These are phyloP conservation scores for Hyla sarda DNA, from an alignment of 2,113 vertebrate species.

Conservation along the genomic window DNA sequence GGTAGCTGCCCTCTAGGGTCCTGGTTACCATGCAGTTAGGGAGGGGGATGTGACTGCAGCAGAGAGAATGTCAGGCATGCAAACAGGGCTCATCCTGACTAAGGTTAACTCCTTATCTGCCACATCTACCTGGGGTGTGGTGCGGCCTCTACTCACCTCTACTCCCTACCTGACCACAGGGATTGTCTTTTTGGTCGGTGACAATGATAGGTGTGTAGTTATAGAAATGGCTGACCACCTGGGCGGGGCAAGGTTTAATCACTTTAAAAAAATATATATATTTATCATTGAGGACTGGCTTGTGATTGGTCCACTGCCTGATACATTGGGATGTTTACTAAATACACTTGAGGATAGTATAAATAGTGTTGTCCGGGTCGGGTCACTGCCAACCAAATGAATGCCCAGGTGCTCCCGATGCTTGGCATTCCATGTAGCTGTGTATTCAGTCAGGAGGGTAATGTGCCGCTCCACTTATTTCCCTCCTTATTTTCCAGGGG, in stretches of 20 bases:
- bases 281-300: neutral
- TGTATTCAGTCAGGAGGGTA: neutral
- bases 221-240: no score
- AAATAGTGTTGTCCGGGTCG: no score
- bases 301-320: neutral
- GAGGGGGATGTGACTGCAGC: constrained; percentile 30
- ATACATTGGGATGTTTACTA: no score
- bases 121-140: constrained; percentile 28
- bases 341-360: no score
- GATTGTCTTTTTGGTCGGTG: no score
- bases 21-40: constrained; percentile 34
- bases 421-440: neutral
- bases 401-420: neutral
- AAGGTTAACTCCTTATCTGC: neutral
- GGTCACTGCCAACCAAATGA: neutral
- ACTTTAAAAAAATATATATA: no score
- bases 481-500: neutral
- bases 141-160: no score
- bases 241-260: no score
- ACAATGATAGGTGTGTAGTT: no score
- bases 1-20: neutral
- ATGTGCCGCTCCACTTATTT: neutral
- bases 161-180: no score
- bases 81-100: constrained; percentile 37
- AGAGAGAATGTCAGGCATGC: constrained; percentile 36